A percentile compares a stretch with the other conserved stretches of the same genome.
Conservation (phyloP, 2,797 vertebrate genomes). For the Sebastolobus alascanus region DNA sequence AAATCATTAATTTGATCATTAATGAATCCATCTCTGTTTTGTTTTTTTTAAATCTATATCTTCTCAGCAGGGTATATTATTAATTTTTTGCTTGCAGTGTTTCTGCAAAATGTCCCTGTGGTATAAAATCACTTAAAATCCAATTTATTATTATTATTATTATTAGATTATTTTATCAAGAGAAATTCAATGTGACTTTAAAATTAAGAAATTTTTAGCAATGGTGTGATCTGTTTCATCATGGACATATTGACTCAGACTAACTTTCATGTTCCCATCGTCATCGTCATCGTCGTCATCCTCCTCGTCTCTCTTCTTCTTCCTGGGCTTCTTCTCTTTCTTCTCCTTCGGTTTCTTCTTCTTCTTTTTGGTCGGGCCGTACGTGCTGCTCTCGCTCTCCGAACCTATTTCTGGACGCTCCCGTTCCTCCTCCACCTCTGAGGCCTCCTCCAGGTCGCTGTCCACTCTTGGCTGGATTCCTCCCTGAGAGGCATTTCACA, state of each 20-base stretch:
- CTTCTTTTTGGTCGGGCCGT: conserved; percentile 94
- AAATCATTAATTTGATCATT: background rate
- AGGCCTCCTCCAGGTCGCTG: conserved; percentile 89
- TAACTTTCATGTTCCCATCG: conserved; percentile 84
- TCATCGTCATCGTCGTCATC: conserved; percentile 87
- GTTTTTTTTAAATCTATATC: background rate
- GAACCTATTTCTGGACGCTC: conserved; percentile 88
- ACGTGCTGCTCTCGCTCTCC: conserved; percentile 94
- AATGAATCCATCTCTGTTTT: background rate
- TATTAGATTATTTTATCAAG: background rate
- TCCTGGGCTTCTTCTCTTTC: conserved; percentile 94
- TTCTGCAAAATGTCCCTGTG: background rate
- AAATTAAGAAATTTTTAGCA: background rate
- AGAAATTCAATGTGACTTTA: background rate
- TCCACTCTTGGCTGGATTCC: conserved; percentile 73
- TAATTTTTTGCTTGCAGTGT: background rate
- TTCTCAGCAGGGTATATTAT: too few relatives aligned
- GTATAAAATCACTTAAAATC: conserved; percentile 1
- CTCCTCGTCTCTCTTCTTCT: conserved; percentile 93
- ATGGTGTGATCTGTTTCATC: background rate
- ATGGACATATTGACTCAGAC: background rate
- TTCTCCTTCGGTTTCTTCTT: conserved; percentile 97
- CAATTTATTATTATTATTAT: background rate
- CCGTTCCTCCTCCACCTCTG: conserved; percentile 88
- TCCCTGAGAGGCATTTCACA: conserved; percentile 53